Percentiles rank a stretch among this genome's conserved stretches.
These are phyloP conservation scores for Prorops nasuta DNA, from an alignment of 1,140 invertebrate species.

Conservation along the genomic window DNA sequence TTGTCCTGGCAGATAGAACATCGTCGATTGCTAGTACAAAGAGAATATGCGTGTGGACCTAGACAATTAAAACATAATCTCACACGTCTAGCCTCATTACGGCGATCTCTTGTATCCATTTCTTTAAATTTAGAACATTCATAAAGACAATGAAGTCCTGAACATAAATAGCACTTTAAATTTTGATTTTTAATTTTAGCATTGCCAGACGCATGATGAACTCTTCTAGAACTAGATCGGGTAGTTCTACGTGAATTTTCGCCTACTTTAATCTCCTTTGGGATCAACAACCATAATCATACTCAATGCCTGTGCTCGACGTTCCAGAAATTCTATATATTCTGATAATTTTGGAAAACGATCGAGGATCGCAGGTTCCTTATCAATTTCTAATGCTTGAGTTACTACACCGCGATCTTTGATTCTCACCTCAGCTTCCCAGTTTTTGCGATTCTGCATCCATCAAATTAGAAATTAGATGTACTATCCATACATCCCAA, in stretches of 20 bases:
- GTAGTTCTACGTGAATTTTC: too few relatives aligned
- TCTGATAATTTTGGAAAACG: not conserved
- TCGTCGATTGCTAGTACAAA: too few relatives aligned
- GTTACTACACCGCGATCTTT: too few relatives aligned
- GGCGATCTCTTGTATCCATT: not conserved
- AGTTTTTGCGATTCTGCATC: constrained; percentile 3
- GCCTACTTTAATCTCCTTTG: too few relatives aligned
- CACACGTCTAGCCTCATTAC: too few relatives aligned
- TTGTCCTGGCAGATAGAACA: too few relatives aligned
- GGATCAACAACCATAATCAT: too few relatives aligned
- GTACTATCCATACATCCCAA: constrained; percentile 2
- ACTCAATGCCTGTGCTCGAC: not conserved
- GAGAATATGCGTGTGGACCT: too few relatives aligned
- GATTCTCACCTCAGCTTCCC: constrained; percentile 1
- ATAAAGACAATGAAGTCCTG: not conserved
- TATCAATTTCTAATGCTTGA: not conserved
- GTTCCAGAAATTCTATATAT: not conserved
- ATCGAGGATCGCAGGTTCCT: not conserved
- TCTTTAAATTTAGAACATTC: not conserved
- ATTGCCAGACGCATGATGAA: too few relatives aligned
- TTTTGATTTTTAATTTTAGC: too few relatives aligned
- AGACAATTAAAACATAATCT: too few relatives aligned
- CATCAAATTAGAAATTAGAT: not conserved
- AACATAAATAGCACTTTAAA: not conserved
- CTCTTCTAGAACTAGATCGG: too few relatives aligned